Percentiles rank a stretch among this genome's conserved stretches.
Conservation (phyloP, 2,797 vertebrate genomes). For the Pempheris klunzingeri region DNA sequence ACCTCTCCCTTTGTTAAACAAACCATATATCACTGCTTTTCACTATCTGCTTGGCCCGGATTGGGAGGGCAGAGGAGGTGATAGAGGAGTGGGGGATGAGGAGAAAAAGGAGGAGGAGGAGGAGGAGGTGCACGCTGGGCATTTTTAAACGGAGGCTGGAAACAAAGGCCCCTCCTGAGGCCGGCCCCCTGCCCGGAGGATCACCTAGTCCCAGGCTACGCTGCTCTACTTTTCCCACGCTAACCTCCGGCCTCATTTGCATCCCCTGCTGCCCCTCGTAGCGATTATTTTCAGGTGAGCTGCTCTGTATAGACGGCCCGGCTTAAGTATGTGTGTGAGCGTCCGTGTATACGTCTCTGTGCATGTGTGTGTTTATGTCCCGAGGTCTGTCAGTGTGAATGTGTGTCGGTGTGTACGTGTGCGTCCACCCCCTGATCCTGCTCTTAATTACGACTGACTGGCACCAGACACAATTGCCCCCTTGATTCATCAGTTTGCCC, state of each 20-base stretch:
- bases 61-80: conserved; percentile 86
- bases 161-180: conserved; percentile 97
- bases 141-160: conserved; percentile 82
- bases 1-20: conserved; percentile 80
- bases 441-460: conserved; percentile 99
- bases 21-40: conserved; percentile 81
- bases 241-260: conserved; percentile 98
- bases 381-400: conserved; percentile 51
- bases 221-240: conserved; percentile 96
- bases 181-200: conserved; percentile 94
- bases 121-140: conserved; percentile 73
- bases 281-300: conserved; percentile 99
- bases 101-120: conserved; percentile 42
- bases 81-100: conserved; percentile 65
- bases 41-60: conserved; percentile 77
- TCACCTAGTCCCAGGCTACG: conserved; percentile 95
- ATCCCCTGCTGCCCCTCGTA: conserved; percentile 93
- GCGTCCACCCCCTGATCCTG: conserved; percentile 85
- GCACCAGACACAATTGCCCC: conserved; percentile 97
- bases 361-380: conserved; percentile 61
- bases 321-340: conserved; percentile 73
- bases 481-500: conserved; percentile 92
- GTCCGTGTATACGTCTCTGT: conserved; percentile 41
- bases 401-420: conserved; percentile 42
- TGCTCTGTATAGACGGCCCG: conserved; percentile 92